phyloP scores from a whole-genome alignment of 2,888 invertebrate genomes.

The Heliconius ethilla region DNA sequence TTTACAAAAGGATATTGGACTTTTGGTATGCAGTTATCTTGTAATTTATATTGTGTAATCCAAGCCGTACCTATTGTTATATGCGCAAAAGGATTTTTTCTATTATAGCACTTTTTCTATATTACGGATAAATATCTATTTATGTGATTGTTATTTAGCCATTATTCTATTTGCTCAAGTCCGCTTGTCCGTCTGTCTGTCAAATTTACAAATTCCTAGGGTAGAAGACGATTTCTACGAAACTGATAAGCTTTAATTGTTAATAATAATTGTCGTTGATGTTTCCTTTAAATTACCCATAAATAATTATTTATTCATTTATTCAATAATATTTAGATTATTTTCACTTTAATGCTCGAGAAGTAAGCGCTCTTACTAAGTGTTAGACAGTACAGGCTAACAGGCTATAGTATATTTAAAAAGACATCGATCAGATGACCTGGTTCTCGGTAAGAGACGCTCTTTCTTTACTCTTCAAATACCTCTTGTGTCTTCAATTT shows the following conservation, averaged over 20 bases:
- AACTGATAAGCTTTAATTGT: background rate
- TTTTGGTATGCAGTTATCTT: background rate
- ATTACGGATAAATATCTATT: background rate
- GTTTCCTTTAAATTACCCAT: no score
- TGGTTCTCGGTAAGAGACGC: slow-evolving; percentile 59
- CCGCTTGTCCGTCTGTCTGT: slow-evolving; percentile 1
- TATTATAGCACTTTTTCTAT: background rate
- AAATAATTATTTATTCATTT: background rate
- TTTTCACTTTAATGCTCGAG: background rate
- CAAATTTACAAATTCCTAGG: background rate
- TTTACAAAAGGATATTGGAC: background rate
- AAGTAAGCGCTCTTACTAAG: background rate
- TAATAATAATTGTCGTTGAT: background rate
- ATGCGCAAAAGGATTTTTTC: background rate
- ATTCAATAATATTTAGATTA: background rate
- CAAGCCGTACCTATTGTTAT: background rate
- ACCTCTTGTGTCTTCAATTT: slow-evolving; percentile 50
- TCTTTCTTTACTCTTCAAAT: slow-evolving; percentile 51
- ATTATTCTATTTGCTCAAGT: background rate
- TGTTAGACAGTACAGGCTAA: background rate
- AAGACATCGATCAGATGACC: slow-evolving; percentile 57
- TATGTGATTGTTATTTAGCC: background rate
- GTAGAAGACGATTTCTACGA: background rate
- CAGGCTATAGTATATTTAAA: slow-evolving; percentile 19
- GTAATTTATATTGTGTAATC: background rate